Evolutionary conservation across 2,797 vertebrate genomes (phyloP).

Genomic region (Paguma larvata): DNA sequence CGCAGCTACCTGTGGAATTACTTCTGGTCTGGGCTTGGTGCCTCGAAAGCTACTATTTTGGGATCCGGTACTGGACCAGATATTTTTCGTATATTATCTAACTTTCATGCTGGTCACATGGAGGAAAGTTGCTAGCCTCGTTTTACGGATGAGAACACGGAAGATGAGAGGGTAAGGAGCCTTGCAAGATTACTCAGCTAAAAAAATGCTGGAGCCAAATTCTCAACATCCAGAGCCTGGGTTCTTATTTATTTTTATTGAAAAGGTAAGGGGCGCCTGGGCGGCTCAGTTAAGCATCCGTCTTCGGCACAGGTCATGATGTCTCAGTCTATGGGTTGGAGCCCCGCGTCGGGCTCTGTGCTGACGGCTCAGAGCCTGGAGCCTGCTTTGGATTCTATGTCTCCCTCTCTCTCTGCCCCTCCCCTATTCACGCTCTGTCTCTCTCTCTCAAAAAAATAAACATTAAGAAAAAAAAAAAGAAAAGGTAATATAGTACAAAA

Average conservation of each 20-base stretch:
- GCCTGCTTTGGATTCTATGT: no score
- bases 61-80: not conserved
- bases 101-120: not conserved
- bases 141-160: not conserved
- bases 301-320: no score
- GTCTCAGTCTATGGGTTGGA: no score
- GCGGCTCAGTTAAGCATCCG: no score
- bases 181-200: not conserved
- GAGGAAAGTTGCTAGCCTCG: not conserved
- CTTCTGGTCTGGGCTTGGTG: not conserved
- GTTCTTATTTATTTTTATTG: not conserved
- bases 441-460: no score
- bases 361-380: no score
- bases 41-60: not conserved
- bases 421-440: no score
- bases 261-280: no score
- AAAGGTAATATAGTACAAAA: not conserved
- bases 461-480: not conserved
- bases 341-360: no score
- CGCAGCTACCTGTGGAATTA: not conserved
- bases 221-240: not conserved
- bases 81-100: not conserved
- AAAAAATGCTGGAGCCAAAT: not conserved
- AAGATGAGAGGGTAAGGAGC: constrained; percentile 3
- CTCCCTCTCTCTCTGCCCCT: no score